phyloP scores from a whole-genome alignment of 2,888 invertebrate species.

The Cephus spinipes region DNA sequence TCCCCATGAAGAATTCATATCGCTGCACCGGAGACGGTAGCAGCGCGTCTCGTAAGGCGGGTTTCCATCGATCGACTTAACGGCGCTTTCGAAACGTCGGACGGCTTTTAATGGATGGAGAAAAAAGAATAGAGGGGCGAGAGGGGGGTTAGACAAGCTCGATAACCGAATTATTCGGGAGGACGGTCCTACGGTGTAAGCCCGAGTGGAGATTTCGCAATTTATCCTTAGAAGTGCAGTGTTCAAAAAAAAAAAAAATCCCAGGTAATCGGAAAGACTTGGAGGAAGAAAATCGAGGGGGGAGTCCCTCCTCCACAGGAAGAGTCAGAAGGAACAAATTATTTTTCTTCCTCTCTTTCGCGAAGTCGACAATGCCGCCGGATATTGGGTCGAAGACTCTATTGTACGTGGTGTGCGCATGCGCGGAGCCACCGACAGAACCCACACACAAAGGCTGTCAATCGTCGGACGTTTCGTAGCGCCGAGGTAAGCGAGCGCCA shows the following conservation, averaged over 20 bases:
- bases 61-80: background rate
- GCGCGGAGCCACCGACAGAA: background rate
- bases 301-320: too few species aligned
- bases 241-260: background rate
- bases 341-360: background rate
- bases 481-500: background rate
- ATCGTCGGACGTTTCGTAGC: background rate
- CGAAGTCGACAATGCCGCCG: slow-evolving; percentile 24
- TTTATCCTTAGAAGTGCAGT: background rate
- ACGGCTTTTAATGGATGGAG: background rate
- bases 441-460: background rate
- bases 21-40: background rate
- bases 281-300: background rate
- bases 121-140: background rate
- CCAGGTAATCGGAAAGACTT: background rate
- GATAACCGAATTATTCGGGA: slow-evolving; percentile 59
- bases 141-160: slow-evolving; percentile 16
- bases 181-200: slow-evolving; percentile 12
- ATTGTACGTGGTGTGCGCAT: background rate
- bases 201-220: background rate
- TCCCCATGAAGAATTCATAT: background rate
- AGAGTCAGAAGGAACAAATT: background rate
- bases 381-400: background rate
- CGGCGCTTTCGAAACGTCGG: background rate
- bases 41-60: background rate